These are phyloP conservation scores for Champsocephalus gunnari DNA, from an alignment of 2,797 vertebrate species.

Conservation along the genomic window DNA sequence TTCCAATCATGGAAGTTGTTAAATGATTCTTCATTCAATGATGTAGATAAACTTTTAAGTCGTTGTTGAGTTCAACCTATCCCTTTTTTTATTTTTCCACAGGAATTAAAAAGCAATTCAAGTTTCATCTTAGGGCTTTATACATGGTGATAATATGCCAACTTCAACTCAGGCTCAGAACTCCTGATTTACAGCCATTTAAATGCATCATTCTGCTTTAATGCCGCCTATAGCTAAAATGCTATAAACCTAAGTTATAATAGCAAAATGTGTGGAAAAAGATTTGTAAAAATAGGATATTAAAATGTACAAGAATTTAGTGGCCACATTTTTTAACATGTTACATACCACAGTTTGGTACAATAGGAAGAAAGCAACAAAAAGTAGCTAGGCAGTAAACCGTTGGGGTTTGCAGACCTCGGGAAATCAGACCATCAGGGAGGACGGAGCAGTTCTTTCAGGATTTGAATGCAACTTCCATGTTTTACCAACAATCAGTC, in stretches of 20 bases:
- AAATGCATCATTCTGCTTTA: background rate
- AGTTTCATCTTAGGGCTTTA: background rate
- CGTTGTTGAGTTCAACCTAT: too few species aligned
- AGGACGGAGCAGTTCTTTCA: slow-evolving; percentile 29
- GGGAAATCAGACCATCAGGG: slow-evolving; percentile 13
- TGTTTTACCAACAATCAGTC: slow-evolving; percentile 54
- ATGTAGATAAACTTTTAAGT: too few species aligned
- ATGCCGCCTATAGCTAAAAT: background rate
- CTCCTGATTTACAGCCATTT: background rate
- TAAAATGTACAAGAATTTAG: background rate
- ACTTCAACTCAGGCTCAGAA: background rate
- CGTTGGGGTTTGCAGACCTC: slow-evolving; percentile 14
- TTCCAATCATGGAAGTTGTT: too few species aligned
- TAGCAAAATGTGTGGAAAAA: background rate
- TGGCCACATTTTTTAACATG: background rate
- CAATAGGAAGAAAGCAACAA: slow-evolving; percentile 1
- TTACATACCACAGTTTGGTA: background rate
- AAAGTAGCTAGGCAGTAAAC: background rate
- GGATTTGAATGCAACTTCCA: slow-evolving; percentile 54
- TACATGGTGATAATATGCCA: background rate
- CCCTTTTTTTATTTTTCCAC: background rate
- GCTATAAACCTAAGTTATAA: background rate
- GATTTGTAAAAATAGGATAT: too few species aligned
- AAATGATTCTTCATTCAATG: too few species aligned
- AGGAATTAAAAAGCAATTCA: too few species aligned